These are phyloP conservation scores for Carlito syrichta DNA, from an alignment of 2,113 vertebrate genomes.

Conservation along the genomic window DNA sequence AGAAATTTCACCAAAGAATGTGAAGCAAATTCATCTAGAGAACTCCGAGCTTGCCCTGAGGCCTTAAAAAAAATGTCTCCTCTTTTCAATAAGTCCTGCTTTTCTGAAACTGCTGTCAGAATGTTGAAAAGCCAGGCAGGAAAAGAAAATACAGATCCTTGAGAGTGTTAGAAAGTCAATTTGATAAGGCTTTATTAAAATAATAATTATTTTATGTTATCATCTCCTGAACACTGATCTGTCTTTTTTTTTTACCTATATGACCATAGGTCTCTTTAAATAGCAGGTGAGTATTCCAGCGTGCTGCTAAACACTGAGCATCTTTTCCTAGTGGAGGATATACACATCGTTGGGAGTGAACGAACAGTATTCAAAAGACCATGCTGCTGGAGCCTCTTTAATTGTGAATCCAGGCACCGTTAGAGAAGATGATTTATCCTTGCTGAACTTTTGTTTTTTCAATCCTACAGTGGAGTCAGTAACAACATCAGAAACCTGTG, in stretches of 20 bases:
- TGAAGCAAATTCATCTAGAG: slow-evolving; percentile 63
- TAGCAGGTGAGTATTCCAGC: neutral
- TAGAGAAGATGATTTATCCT: neutral
- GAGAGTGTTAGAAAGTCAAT: neutral
- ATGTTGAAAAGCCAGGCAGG: slow-evolving; percentile 56
- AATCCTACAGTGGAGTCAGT: neutral
- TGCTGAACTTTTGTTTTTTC: neutral
- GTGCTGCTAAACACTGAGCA: neutral
- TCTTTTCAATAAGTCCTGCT: slow-evolving; percentile 27
- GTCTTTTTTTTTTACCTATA: neutral
- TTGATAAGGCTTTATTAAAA: neutral
- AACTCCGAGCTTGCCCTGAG: slow-evolving; percentile 72
- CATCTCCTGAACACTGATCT: neutral
- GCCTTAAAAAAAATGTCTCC: slow-evolving; percentile 70
- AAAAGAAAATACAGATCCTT: neutral
- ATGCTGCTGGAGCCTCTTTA: neutral
- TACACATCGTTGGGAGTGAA: neutral
- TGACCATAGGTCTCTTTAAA: neutral
- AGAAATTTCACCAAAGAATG: slow-evolving; percentile 62
- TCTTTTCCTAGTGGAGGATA: neutral
- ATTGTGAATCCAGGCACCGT: neutral
- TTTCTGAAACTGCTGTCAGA: slow-evolving; percentile 36
- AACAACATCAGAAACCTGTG: neutral
- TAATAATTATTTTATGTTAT: neutral
- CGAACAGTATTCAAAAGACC: neutral